A percentile compares a stretch with the other conserved stretches of the same genome.
phyloP scores from a whole-genome alignment of 2,113 vertebrate species.

The Larimichthys crocea region DNA sequence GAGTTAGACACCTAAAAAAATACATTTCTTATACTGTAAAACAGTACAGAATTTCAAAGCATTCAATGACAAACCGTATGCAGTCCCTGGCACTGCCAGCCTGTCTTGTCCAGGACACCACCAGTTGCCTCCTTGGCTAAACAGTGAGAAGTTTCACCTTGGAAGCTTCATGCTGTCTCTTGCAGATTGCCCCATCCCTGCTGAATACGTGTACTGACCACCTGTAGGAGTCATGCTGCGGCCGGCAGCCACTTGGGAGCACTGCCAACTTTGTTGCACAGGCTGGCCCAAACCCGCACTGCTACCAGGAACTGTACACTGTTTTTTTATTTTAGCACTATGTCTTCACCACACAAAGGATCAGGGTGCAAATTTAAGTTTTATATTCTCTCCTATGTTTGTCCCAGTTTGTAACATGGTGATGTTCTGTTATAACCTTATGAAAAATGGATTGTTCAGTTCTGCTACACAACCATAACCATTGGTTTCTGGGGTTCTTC shows the following conservation, averaged over 20 bases:
- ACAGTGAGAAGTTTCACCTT: constrained; percentile 24
- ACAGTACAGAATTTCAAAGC: not conserved
- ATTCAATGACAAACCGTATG: not conserved
- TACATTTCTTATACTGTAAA: too few species aligned
- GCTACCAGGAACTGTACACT: constrained; percentile 28
- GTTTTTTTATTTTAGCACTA: constrained; percentile 17
- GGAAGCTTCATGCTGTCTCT: constrained; percentile 8
- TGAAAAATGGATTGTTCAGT: not conserved
- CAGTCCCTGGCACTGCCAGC: not conserved
- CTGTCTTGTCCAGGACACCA: constrained; percentile 10
- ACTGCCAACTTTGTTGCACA: constrained; percentile 49
- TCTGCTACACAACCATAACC: not conserved
- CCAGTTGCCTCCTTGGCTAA: constrained; percentile 19
- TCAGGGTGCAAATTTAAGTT: not conserved
- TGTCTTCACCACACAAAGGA: constrained; percentile 31
- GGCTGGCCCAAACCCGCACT: constrained; percentile 18
- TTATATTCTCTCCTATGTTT: not conserved
- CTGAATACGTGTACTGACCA: constrained; percentile 35
- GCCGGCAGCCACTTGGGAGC: not conserved
- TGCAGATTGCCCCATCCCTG: constrained; percentile 27
- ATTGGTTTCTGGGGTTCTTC: not conserved
- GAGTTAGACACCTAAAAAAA: not conserved
- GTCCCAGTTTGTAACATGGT: not conserved
- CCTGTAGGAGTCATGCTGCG: constrained; percentile 36
- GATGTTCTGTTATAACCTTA: not conserved